Base-by-base conservation (phyloP, 2,888 invertebrate genomes). In the Diaphora mendica region DNA sequence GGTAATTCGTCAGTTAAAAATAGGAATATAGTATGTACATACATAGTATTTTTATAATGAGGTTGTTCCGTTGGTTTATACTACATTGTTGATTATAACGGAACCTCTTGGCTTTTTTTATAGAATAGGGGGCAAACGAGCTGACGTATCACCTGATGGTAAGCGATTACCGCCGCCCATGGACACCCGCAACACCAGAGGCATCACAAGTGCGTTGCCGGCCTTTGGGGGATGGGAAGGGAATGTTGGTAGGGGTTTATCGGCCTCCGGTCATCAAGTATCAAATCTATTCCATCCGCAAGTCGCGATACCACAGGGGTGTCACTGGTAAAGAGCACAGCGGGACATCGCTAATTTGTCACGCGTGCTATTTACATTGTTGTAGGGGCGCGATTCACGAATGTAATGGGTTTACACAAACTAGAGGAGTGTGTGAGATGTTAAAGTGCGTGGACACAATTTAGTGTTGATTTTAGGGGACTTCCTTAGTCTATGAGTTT, bases 291-390 rank as follows among this genome's bases (percentile, higher is more conserved):
- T 23, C 13, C 15, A 30, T 71, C 73, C 30, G 17, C 17, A 23
- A 26, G 33, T 64, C 44, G 11, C 39, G 39, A 39, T 44, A 74
- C 75, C 77, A 70, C n/a, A 78, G 81, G 83, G 87, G 88, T 87
- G 87, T 86, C 86, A 83, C 79, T 86, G 80, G 74, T 85, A 85
- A 85, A 85, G 84, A 87, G 77, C 92, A 67, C 89, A 89, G 88
- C 90, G 89, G 87, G 81, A 85, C 80, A 79, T 84, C 88, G 84
- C 87, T 91, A 91, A 91, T 91, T 91, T 88, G 90, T 89, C 91
- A 87, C 89, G 90, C 88, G 88, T 86, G 87, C 81, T 85, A 77
- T 83, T 83, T 82, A 79, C 80, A 80, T 82, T 82, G 78, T 81
- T 33, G 51, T 77, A 44, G 75, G 73, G 75, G 68, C 39, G n/a